A percentile compares a stretch with the other conserved stretches of the same genome.
Evolutionary conservation across 2,888 invertebrate genomes (phyloP).

Genomic region (Salticus scenicus): DNA sequence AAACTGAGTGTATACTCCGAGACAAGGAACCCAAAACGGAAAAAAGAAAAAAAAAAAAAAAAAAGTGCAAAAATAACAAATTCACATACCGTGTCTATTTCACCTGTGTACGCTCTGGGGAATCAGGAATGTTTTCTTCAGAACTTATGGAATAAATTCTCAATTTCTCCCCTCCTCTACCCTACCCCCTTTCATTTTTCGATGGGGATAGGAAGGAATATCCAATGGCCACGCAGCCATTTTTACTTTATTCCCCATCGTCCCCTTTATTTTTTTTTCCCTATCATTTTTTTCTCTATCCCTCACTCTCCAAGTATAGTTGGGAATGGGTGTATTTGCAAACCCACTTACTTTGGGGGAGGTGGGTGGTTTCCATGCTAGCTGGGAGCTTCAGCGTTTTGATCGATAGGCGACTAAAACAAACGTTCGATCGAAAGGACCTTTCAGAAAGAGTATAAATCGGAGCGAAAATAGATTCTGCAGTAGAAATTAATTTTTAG

Average conservation of each 20-base stretch:
- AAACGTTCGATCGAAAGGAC: background rate
- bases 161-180: no score
- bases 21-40: no score
- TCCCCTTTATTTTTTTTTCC: background rate
- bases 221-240: background rate
- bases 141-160: slow-evolving; percentile 9
- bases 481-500: no score
- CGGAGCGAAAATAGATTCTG: background rate
- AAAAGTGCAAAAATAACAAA: slow-evolving; percentile 22
- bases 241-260: background rate
- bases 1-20: no score
- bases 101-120: slow-evolving; percentile 48
- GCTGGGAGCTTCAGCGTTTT: background rate
- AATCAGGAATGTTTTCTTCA: slow-evolving; percentile 1
- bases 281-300: slow-evolving; percentile 10
- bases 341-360: slow-evolving; percentile 57
- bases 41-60: background rate
- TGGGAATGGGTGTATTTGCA: slow-evolving; percentile 57
- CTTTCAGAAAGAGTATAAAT: background rate
- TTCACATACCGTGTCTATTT: slow-evolving; percentile 36
- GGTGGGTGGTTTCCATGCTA: background rate
- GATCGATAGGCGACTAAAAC: slow-evolving; percentile 12
- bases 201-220: background rate
- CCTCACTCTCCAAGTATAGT: slow-evolving; percentile 38
- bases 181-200: background rate